A percentile compares a stretch with the other conserved stretches of the same genome.
Evolutionary conservation across 2,888 invertebrate species (phyloP).

Genomic region (Prionchulus punctatus): DNA sequence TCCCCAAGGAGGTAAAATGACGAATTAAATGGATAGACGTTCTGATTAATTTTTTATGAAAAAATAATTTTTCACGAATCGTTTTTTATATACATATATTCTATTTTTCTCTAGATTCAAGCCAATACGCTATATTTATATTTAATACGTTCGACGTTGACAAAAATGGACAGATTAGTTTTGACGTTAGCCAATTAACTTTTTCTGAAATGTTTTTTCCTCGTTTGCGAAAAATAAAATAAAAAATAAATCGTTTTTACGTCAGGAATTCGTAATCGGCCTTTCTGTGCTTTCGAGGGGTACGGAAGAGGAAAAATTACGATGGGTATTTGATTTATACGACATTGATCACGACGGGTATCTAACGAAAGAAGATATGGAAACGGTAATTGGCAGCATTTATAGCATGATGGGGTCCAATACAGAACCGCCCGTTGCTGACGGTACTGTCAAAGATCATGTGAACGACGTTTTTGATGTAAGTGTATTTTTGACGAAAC

Average conservation of each 20-base stretch:
- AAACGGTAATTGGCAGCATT: slow-evolving; percentile 38
- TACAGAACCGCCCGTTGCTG: slow-evolving; percentile 33
- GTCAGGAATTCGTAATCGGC: slow-evolving; percentile 81
- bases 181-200: slow-evolving; percentile 89
- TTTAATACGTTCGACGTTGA: slow-evolving; percentile 76
- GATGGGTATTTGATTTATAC: slow-evolving; percentile 87
- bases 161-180: slow-evolving; percentile 62
- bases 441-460: slow-evolving; percentile 38
- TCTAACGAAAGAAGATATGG: slow-evolving; percentile 40
- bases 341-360: slow-evolving; percentile 57
- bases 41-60: neutral
- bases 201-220: too few species aligned
- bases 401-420: slow-evolving; percentile 41
- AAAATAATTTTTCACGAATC: too few species aligned
- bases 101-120: slow-evolving; percentile 49
- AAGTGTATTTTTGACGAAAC: too few species aligned
- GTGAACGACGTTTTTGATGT: slow-evolving; percentile 41
- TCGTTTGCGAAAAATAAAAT: too few species aligned
- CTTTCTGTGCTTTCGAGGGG: slow-evolving; percentile 79
- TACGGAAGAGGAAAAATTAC: slow-evolving; percentile 74
- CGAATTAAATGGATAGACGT: slow-evolving; percentile 27
- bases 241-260: too few species aligned
- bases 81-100: neutral
- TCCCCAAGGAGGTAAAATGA: slow-evolving; percentile 20
- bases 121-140: slow-evolving; percentile 71